Evolutionary conservation across 2,113 vertebrate genomes (phyloP).

Genomic region (Tachysurus fulvidraco): DNA sequence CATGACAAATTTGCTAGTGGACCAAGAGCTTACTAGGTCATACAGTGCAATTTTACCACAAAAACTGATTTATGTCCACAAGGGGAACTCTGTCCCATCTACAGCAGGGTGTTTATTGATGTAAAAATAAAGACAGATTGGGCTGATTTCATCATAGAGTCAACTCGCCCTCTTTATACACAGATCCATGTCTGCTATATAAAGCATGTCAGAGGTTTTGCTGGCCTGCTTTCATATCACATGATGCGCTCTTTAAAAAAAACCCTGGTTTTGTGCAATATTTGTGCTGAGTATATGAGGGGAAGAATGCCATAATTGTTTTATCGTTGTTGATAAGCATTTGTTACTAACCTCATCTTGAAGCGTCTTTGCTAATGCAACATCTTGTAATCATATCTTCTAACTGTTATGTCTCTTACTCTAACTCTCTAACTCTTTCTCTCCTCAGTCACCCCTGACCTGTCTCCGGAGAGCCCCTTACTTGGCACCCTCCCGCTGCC

Average conservation of each 20-base stretch:
- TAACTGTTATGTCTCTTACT: slow-evolving; percentile 2
- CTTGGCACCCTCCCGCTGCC: slow-evolving; percentile 56
- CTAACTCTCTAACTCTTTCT: too few relatives aligned
- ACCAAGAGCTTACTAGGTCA: neutral
- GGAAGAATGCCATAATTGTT: neutral
- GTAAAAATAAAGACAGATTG: neutral
- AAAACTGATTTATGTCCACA: slow-evolving; percentile 7
- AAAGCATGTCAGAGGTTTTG: neutral
- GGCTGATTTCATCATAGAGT: slow-evolving; percentile 11
- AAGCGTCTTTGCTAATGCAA: neutral
- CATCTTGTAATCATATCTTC: neutral
- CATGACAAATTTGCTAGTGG: neutral
- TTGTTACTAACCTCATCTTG: neutral
- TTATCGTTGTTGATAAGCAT: neutral
- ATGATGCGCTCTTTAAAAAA: neutral
- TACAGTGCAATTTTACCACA: slow-evolving; percentile 12
- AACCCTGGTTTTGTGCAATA: neutral
- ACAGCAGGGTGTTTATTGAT: neutral
- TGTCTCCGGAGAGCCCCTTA: slow-evolving; percentile 69
- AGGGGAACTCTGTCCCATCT: neutral
- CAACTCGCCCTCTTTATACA: slow-evolving; percentile 4
- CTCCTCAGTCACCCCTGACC: slow-evolving; percentile 69
- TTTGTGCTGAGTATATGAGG: neutral
- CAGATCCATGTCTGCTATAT: neutral
- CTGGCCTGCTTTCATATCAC: neutral